Conservation (phyloP, 2,113 vertebrate genomes). For the Dromaius novaehollandiae region DNA sequence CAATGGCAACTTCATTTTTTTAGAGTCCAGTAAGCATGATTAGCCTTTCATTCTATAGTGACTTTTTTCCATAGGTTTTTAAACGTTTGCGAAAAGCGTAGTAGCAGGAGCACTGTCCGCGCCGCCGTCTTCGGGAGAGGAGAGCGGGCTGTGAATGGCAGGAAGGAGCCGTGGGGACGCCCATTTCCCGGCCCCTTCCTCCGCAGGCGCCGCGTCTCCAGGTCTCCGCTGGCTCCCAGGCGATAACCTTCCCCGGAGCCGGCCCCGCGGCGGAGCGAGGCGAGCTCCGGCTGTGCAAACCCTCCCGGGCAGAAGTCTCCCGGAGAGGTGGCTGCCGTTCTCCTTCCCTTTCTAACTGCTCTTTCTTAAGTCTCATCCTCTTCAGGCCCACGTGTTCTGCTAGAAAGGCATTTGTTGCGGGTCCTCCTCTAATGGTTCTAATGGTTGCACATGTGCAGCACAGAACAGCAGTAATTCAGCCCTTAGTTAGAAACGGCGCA, state of each 20-base stretch:
- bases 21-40: not conserved
- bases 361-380: too few species aligned
- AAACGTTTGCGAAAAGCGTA: not conserved
- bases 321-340: too few species aligned
- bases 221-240: too few species aligned
- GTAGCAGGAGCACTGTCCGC: not conserved
- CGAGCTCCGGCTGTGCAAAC: too few species aligned
- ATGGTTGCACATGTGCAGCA: too few species aligned
- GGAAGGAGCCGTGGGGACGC: not conserved
- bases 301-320: too few species aligned
- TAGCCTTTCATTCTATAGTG: not conserved
- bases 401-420: fast-evolving
- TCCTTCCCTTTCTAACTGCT: too few species aligned
- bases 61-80: not conserved
- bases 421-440: too few species aligned
- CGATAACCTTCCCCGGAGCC: too few species aligned
- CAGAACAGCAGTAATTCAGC: not conserved
- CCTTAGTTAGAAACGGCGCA: not conserved
- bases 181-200: too few species aligned
- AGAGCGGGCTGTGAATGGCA: not conserved
- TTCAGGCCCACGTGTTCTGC: not conserved
- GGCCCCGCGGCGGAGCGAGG: too few species aligned
- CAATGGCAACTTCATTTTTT: not conserved
- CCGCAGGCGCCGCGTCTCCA: not conserved
- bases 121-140: not conserved